Evolutionary conservation across 2,797 vertebrate species (phyloP).

Genomic region (Arremon brunneinucha): DNA sequence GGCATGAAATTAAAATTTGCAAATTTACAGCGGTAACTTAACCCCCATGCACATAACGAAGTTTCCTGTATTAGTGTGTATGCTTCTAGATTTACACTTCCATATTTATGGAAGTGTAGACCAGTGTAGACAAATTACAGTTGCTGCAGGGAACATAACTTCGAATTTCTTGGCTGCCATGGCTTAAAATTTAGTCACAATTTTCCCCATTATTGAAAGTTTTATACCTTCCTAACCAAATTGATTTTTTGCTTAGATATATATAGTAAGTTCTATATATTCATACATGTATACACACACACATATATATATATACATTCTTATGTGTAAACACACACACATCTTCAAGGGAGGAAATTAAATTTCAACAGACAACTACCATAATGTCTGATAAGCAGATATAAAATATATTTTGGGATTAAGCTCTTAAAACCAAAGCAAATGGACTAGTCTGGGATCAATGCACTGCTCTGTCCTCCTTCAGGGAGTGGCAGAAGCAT

Average conservation of each 20-base stretch:
- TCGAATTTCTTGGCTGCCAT: constrained; percentile 1
- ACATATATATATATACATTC: background rate
- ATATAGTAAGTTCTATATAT: background rate
- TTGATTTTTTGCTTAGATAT: background rate
- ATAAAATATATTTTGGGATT: background rate
- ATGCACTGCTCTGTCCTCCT: background rate
- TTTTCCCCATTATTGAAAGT: background rate
- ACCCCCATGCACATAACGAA: background rate
- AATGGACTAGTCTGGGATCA: background rate
- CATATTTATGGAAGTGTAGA: background rate
- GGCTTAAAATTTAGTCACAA: background rate
- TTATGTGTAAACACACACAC: background rate
- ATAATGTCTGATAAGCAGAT: background rate
- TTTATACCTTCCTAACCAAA: background rate
- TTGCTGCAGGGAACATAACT: constrained; percentile 17
- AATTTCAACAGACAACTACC: background rate
- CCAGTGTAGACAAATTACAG: background rate
- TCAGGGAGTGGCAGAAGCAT: accelerated
- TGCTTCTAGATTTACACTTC: background rate
- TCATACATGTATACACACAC: background rate
- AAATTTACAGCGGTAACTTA: constrained; percentile 35
- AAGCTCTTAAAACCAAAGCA: background rate
- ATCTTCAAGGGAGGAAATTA: background rate
- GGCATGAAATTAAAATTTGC: constrained; percentile 20
- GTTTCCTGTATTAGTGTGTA: background rate